A percentile compares a stretch with the other conserved stretches of the same genome.
These are phyloP conservation scores for Sipha maydis DNA, from an alignment of 2,888 invertebrate genomes.

Conservation along the genomic window DNA sequence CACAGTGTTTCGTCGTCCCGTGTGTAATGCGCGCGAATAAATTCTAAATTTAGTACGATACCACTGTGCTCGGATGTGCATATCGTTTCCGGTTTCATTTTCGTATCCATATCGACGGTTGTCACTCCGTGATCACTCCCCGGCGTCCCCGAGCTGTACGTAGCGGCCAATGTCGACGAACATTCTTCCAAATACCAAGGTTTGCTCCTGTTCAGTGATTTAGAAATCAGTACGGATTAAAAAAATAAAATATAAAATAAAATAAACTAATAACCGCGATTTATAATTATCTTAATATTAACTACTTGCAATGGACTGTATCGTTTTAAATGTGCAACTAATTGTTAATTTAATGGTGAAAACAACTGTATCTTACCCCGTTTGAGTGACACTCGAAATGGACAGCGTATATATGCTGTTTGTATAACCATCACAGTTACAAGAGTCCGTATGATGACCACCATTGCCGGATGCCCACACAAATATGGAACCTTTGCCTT, in stretches of 20 bases:
- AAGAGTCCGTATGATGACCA: slow-evolving; percentile 93
- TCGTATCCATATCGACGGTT: slow-evolving; percentile 92
- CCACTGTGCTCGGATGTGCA: slow-evolving; percentile 91
- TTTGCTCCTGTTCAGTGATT: slow-evolving; percentile 64
- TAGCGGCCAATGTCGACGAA: slow-evolving; percentile 95
- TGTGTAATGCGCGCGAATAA: neutral
- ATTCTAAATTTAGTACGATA: slow-evolving; percentile 62
- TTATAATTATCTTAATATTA: too few species aligned
- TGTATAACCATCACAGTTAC: slow-evolving; percentile 99
- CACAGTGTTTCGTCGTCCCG: neutral
- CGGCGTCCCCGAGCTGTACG: slow-evolving; percentile 96
- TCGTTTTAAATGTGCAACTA: too few species aligned
- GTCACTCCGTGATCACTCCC: slow-evolving; percentile 92
- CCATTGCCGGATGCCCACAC: slow-evolving; percentile 98
- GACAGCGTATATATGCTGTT: slow-evolving; percentile 98
- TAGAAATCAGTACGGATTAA: too few species aligned
- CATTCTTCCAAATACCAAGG: slow-evolving; percentile 99
- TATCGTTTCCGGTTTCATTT: slow-evolving; percentile 85
- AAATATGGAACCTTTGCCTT: slow-evolving; percentile 94
- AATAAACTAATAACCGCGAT: too few species aligned
- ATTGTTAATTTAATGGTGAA: too few species aligned
- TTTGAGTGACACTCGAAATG: slow-evolving; percentile 97
- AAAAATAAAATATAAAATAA: too few species aligned
- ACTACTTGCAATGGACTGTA: too few species aligned
- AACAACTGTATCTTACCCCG: slow-evolving; percentile 72